Evolutionary conservation across 2,888 invertebrate genomes (phyloP).

Genomic region (Hypselothyrea guttata): DNA sequence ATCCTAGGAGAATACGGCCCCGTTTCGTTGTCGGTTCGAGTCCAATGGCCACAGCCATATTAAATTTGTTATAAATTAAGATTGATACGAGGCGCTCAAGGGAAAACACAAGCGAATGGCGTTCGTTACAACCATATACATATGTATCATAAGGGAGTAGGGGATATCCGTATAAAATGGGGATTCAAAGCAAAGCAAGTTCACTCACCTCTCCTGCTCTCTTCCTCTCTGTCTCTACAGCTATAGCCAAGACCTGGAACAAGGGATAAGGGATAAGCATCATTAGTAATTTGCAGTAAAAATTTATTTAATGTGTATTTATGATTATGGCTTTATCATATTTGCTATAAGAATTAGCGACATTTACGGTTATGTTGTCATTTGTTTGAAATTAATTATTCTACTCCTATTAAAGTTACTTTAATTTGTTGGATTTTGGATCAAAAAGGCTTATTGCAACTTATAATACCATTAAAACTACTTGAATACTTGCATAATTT

Average conservation of each 20-base stretch:
- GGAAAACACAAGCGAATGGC: constrained; percentile 24
- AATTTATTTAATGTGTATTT: constrained; percentile 21
- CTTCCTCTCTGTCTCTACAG: neutral
- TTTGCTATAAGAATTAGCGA: constrained; percentile 2
- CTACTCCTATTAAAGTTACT: no score
- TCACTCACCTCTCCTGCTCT: constrained; percentile 37
- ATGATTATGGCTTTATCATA: neutral
- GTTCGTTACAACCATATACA: constrained; percentile 3
- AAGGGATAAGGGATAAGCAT: constrained; percentile 2
- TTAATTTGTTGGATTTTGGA: no score
- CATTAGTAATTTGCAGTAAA: constrained; percentile 33
- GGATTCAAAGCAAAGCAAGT: no score
- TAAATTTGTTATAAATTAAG: constrained; percentile 71
- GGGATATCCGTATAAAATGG: neutral
- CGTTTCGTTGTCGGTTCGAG: constrained; percentile 2
- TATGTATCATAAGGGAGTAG: no score
- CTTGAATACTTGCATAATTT: no score
- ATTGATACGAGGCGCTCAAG: constrained; percentile 57
- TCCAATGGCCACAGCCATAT: constrained; percentile 46
- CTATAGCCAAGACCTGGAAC: constrained; percentile 11
- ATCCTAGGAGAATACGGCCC: constrained; percentile 48
- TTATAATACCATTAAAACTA: no score
- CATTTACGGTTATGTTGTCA: neutral
- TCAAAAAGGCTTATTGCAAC: no score
- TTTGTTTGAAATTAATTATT: no score